A percentile compares a stretch with the other conserved stretches of the same genome.
These are phyloP conservation scores for Porites lutea DNA, from an alignment of 64 coral and sea anemone species.

Conservation along the genomic window DNA sequence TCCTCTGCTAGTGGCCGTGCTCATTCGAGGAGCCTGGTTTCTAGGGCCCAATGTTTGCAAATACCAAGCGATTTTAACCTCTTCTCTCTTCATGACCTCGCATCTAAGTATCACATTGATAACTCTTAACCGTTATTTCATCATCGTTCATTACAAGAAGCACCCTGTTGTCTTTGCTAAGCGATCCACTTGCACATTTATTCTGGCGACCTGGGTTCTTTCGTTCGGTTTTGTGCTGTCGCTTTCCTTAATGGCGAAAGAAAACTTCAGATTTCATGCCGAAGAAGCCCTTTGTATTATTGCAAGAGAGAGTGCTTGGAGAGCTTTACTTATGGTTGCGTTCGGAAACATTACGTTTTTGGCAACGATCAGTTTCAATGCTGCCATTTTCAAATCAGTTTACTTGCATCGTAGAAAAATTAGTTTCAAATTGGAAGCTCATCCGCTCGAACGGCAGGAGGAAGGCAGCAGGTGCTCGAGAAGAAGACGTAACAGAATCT, in stretches of 20 bases:
- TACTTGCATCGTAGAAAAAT: not conserved
- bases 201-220: not conserved
- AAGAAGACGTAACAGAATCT: not conserved
- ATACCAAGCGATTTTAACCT: conserved; percentile 33
- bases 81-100: conserved; percentile 1
- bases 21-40: not conserved
- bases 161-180: not conserved
- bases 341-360: conserved; percentile 2
- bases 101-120: conserved; percentile 7
- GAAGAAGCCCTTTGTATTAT: conserved; percentile 20
- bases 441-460: too few species aligned
- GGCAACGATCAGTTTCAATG: not conserved
- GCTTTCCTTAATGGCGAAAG: not conserved
- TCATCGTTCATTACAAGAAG: conserved; percentile 24
- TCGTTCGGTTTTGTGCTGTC: not conserved
- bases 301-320: not conserved
- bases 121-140: conserved; percentile 10
- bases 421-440: not conserved
- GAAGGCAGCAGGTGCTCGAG: too few species aligned
- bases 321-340: not conserved
- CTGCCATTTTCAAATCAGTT: not conserved
- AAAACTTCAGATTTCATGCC: not conserved
- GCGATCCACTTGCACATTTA: not conserved
- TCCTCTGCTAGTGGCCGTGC: not conserved
- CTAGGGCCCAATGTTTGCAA: not conserved